Base-by-base conservation (phyloP, 2,888 invertebrate species). In the Zhuqinia jingwanae region DNA sequence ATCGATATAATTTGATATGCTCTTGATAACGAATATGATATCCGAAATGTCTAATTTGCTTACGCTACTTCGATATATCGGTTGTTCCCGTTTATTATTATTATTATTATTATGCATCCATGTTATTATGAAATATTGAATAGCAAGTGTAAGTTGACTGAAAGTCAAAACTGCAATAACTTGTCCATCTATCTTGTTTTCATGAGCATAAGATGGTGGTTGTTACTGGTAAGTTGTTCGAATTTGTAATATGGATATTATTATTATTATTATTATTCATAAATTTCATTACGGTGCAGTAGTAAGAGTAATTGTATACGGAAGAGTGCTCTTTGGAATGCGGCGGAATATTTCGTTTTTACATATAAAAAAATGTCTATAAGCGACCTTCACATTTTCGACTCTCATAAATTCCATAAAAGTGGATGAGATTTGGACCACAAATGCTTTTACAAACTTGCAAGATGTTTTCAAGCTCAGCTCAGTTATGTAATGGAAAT, bases 341-440 rank as follows among this genome's bases (percentile, higher is more conserved):
- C 36, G n/a, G n/a, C 78, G 85, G 58, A 78, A 78, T 78, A 70
- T 85, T 78, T 85, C 85, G 45, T 70, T 85, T 77, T 85, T 78
- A n/a, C n/a, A n/a, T n/a, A n/a, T n/a, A n/a, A n/a, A n/a, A n/a
- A n/a, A n/a, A n/a, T n/a, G n/a, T n/a, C n/a, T n/a, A n/a, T n/a
- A n/a, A n/a, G n/a, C n/a, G n/a, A n/a, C n/a, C n/a, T n/a, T n/a
- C n/a, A n/a, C n/a, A n/a, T n/a, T n/a, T n/a, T n/a, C n/a, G n/a
- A n/a, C n/a, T n/a, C n/a, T n/a, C n/a, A n/a, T n/a, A n/a, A n/a
- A n/a, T n/a, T n/a, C n/a, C n/a, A n/a, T n/a, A n/a, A n/a, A n/a
- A n/a, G n/a, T n/a, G n/a, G n/a, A n/a, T n/a, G n/a, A n/a, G n/a
- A n/a, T n/a, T n/a, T n/a, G n/a, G n/a, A n/a, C n/a, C n/a, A n/a